phyloP scores from a whole-genome alignment of 2,888 invertebrate species.

The Synergus umbraculus region DNA sequence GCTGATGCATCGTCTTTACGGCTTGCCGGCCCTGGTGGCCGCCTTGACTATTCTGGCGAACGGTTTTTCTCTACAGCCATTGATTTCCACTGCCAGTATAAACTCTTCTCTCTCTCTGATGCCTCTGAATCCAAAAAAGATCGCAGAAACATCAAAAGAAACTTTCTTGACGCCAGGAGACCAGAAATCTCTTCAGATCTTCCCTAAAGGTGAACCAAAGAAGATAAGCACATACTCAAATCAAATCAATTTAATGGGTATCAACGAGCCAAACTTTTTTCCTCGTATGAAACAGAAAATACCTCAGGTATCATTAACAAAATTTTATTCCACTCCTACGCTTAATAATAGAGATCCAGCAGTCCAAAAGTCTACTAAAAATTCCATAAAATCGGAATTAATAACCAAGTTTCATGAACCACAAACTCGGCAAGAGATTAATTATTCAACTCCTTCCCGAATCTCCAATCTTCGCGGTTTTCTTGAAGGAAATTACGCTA shows the following conservation, averaged over 20 bases:
- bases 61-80: slow-evolving; percentile 5
- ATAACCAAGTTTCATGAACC: neutral
- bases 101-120: neutral
- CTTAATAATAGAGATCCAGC: neutral
- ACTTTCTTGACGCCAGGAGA: neutral
- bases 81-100: neutral
- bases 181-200: neutral
- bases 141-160: neutral
- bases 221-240: slow-evolving; percentile 1
- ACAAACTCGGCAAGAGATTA: slow-evolving; percentile 2
- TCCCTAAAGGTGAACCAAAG: slow-evolving; percentile 5
- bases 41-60: slow-evolving; percentile 32
- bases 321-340: neutral
- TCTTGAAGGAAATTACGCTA: neutral
- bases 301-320: slow-evolving; percentile 5
- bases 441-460: neutral
- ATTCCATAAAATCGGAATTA: neutral
- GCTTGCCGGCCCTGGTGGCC: slow-evolving; percentile 38
- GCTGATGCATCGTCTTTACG: slow-evolving; percentile 32
- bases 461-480: neutral
- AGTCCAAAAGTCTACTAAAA: neutral
- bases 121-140: slow-evolving; percentile 4
- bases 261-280: neutral
- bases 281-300: neutral
- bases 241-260: neutral